Evolutionary conservation across 2,113 vertebrate genomes (phyloP).

Genomic region (Sinocyclocheilus anophthalmus): DNA sequence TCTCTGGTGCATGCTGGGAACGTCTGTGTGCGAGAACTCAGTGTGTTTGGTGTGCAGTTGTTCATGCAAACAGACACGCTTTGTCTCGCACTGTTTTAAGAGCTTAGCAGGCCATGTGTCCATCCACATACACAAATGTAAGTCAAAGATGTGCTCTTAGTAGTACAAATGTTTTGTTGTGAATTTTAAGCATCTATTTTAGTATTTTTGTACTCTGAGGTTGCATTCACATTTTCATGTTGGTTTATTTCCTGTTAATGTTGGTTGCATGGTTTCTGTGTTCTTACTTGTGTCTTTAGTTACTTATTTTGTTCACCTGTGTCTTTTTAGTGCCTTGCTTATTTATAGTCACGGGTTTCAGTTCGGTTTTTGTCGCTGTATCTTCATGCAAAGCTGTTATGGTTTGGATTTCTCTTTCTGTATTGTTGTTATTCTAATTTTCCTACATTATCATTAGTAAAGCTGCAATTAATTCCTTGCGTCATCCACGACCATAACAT

Average conservation of each 20-base stretch:
- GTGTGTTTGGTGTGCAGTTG: not conserved
- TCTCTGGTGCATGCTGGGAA: conserved; percentile 10
- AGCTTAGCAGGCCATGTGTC: conserved; percentile 10
- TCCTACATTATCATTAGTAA: not conserved
- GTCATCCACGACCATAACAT: not conserved
- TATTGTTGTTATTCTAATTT: not conserved
- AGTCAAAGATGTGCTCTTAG: not conserved
- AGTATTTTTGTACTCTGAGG: not conserved
- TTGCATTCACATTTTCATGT: not conserved
- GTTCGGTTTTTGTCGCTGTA: not conserved
- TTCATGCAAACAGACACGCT: not conserved
- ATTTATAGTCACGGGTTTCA: not conserved
- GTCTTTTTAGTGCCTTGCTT: not conserved
- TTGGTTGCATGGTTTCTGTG: not conserved
- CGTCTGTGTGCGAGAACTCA: not conserved
- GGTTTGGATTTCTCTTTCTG: not conserved
- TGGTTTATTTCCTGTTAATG: not conserved
- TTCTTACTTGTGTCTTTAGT: not conserved
- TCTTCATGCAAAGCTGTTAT: not conserved
- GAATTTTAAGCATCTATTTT: not conserved
- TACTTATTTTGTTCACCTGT: not conserved
- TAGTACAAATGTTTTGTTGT: not conserved
- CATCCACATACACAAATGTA: not conserved
- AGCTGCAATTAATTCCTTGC: not conserved
- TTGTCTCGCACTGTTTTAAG: not conserved